A percentile compares a stretch with the other conserved stretches of the same genome.
Evolutionary conservation across 2,888 invertebrate genomes (phyloP).

Genomic region (Salpingus planirostris): DNA sequence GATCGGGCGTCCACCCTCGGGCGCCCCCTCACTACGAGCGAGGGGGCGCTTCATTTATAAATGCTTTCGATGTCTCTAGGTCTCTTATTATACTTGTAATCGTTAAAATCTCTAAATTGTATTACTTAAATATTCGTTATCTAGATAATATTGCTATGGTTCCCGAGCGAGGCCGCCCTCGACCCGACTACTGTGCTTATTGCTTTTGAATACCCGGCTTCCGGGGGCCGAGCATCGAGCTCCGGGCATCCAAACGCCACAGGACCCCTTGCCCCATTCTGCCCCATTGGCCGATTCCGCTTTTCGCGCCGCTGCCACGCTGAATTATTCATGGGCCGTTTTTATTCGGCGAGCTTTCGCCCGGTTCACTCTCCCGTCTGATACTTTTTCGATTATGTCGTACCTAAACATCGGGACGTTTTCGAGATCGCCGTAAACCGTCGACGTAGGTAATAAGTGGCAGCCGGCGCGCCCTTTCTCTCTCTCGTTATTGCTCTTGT

Average conservation of each 20-base stretch:
- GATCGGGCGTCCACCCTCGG: too few relatives aligned
- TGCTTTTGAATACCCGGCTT: slow-evolving; percentile 46
- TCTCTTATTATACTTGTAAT: slow-evolving; percentile 26
- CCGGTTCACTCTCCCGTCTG: background rate
- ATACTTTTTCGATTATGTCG: too few relatives aligned
- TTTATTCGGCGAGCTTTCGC: too few relatives aligned
- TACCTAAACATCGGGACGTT: too few relatives aligned
- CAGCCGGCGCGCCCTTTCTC: too few relatives aligned
- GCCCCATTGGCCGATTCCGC: slow-evolving; percentile 20
- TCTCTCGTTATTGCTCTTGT: too few relatives aligned
- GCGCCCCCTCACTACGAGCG: too few relatives aligned
- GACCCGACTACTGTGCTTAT: slow-evolving; percentile 41
- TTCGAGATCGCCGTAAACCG: too few relatives aligned
- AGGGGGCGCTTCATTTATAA: slow-evolving; percentile 18
- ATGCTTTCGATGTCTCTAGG: slow-evolving; percentile 30
- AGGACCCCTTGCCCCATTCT: slow-evolving; percentile 24
- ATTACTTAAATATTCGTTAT: slow-evolving; percentile 34
- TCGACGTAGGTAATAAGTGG: too few relatives aligned
- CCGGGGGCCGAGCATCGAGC: slow-evolving; percentile 34
- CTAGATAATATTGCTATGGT: slow-evolving; percentile 43
- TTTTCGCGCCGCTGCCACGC: slow-evolving; percentile 1
- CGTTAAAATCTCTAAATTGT: too few relatives aligned
- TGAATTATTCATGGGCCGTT: slow-evolving; percentile 20
- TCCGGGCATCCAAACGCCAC: slow-evolving; percentile 14
- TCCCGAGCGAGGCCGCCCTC: slow-evolving; percentile 31